These are phyloP conservation scores for Porites evermanni DNA, from an alignment of 92 coral and sea anemone species.

Conservation along the genomic window DNA sequence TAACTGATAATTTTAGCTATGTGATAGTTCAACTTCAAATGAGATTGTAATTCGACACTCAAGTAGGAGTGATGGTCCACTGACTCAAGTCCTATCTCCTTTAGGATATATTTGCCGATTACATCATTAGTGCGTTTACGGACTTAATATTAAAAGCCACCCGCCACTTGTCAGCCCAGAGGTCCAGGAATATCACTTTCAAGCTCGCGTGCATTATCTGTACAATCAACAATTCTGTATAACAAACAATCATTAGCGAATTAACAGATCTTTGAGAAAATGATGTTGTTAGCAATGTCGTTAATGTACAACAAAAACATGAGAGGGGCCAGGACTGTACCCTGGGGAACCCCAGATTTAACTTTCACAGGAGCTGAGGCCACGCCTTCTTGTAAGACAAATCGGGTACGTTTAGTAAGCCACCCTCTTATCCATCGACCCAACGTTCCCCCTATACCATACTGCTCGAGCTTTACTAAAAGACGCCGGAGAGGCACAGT, in stretches of 20 bases:
- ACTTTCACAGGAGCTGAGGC: background rate
- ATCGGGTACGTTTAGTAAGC: background rate
- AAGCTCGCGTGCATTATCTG: background rate
- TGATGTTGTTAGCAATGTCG: background rate
- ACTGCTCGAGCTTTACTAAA: background rate
- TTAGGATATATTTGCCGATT: background rate
- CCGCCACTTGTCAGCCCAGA: background rate
- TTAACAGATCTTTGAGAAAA: background rate
- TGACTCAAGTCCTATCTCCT: background rate
- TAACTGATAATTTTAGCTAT: background rate
- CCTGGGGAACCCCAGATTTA: conserved; percentile 15
- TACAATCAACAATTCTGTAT: background rate
- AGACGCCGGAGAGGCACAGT: background rate
- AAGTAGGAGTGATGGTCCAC: conserved; percentile 20
- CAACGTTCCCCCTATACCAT: background rate
- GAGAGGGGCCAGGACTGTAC: conserved; percentile 1
- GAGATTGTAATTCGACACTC: background rate
- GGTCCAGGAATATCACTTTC: background rate
- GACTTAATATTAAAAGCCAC: background rate
- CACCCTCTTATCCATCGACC: background rate
- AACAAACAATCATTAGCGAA: background rate
- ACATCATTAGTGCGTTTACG: background rate
- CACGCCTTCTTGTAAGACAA: background rate
- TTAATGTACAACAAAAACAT: conserved; percentile 6
- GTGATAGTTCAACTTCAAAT: conserved; percentile 5